Percentiles rank a stretch among this genome's conserved stretches.
These are phyloP conservation scores for Thelaira solivaga DNA, from an alignment of 2,888 invertebrate species.

Conservation along the genomic window DNA sequence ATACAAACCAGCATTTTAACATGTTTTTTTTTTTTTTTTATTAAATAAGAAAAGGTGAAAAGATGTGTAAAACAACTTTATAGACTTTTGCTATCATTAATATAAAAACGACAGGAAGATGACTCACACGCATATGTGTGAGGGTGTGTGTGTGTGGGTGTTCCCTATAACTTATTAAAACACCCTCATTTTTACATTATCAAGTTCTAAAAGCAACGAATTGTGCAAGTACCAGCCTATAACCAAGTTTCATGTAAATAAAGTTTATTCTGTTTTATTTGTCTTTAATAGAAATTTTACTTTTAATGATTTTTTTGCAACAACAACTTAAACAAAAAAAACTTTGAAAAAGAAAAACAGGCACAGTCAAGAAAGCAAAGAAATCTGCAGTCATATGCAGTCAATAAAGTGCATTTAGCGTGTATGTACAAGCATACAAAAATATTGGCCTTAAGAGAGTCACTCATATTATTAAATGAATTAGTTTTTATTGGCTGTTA, in stretches of 20 bases:
- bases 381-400: constrained; percentile 26
- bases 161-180: neutral
- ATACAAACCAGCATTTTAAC: neutral
- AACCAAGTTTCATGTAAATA: neutral
- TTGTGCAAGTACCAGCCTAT: neutral
- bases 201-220: neutral
- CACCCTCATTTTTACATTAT: neutral
- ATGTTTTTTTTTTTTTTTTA: too few species aligned
- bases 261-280: constrained; percentile 7
- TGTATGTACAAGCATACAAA: too few species aligned
- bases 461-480: constrained; percentile 43
- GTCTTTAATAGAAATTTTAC: constrained; percentile 1
- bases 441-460: constrained; percentile 39
- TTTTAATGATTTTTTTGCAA: neutral
- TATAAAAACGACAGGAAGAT: neutral
- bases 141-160: too few species aligned
- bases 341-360: neutral
- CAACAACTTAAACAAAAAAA: neutral
- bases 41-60: too few species aligned
- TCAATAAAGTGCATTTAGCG: constrained; percentile 34
- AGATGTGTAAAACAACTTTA: too few species aligned
- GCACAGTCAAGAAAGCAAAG: neutral
- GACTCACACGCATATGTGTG: neutral
- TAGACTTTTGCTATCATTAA: neutral
- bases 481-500: constrained; percentile 46